Evolutionary conservation across 2,797 vertebrate species (phyloP).

Genomic region (Danio jaintianensis): DNA sequence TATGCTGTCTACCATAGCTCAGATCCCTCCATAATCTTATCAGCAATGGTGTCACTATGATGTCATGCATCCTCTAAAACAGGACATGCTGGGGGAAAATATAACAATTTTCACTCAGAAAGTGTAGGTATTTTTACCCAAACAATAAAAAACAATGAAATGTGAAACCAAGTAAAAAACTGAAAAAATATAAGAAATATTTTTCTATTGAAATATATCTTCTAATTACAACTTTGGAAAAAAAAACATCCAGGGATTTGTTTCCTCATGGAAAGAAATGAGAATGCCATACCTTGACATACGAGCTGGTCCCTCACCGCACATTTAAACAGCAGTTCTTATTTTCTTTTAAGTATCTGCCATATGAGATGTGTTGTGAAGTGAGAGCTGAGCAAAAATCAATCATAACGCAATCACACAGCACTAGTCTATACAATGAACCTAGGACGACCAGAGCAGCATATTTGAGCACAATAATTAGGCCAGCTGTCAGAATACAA

Average conservation of each 20-base stretch:
- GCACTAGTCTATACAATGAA: constrained; percentile 43
- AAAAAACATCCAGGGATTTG: neutral
- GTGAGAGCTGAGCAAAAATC: constrained; percentile 56
- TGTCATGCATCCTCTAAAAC: neutral
- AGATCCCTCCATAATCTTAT: constrained; percentile 10
- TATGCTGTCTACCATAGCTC: neutral
- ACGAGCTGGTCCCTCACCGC: constrained; percentile 20
- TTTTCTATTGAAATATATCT: too few relatives aligned
- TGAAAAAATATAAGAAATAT: too few relatives aligned
- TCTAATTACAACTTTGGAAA: neutral
- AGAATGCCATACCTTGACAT: constrained; percentile 1
- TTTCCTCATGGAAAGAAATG: neutral
- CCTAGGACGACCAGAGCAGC: constrained; percentile 43
- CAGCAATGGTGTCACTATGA: neutral
- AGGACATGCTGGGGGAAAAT: neutral
- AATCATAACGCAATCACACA: constrained; percentile 59
- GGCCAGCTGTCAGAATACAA: constrained; percentile 68
- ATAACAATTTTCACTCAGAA: neutral
- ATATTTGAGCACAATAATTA: constrained; percentile 64
- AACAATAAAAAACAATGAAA: neutral
- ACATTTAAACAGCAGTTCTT: constrained; percentile 21
- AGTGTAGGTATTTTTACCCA: neutral
- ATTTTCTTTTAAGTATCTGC: neutral
- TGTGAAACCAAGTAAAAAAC: too few relatives aligned
- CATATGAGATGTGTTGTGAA: constrained; percentile 14